Evolutionary conservation across 1,140 invertebrate species (phyloP), one percentile per base, ranked within the genome.

Genomic region (Leptestheria dahalacensis): DNA sequence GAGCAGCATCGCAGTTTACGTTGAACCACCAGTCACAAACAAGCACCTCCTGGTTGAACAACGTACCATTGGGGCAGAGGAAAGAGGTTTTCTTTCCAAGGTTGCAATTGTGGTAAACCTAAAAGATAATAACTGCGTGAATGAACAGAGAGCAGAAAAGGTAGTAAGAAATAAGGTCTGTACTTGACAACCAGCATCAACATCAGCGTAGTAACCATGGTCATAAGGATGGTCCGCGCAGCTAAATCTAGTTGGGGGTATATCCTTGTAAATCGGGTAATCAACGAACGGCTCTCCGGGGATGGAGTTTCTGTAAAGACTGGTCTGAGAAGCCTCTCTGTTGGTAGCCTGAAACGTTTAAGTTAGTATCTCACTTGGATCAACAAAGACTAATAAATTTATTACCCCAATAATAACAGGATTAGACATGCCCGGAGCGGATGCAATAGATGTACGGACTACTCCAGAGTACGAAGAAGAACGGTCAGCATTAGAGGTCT

Each of bases 1-100:
- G 46, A 3, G 46, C 4, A 18, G 33, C 28, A 11, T 60, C 59
- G 61, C 75, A 91, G 67, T 91, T 82, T 0, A 91, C 88, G 68
- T 91, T 91, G 72, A 89, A 91, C 89, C 88, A 91, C 88, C 88
- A 92, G 68, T 92, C 90, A 65, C 90, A 92, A 23, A 85, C 79
- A 64, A 91, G 89, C 66, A 87, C 84, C 49, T 82, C 77, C 67
- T 92, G 88, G 68, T 88, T 88, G 69, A 91, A 93, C 49, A 92
- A 74, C 0, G 90, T 92, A 0, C 88, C 88, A 66, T 91, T 91
- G 3, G 86, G 82, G 70, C 90, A 93, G 0, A 92, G 78, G 70
- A 92, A 91, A 0, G 73, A 72, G 33, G 70, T 71, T 49, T 69
- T 60, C 65, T 49, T 67, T 59, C 72, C 25, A 2, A 15, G 11